Conservation (phyloP, 2,113 vertebrate genomes). For the Tragelaphus scriptus region DNA sequence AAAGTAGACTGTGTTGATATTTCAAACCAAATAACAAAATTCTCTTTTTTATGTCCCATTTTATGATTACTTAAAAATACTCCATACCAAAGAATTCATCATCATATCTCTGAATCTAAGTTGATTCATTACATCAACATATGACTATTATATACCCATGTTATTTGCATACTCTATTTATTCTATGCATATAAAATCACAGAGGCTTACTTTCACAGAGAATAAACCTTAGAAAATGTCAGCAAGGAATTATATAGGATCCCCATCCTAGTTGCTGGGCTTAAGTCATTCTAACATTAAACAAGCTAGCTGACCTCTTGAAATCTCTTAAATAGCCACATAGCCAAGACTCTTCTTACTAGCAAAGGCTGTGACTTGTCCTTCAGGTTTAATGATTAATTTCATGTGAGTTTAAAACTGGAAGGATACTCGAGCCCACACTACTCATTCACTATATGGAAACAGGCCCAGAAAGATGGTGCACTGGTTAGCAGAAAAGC, state of each 20-base stretch:
- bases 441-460: background rate
- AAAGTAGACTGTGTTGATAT: background rate
- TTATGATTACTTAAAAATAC: constrained; percentile 1
- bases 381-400: background rate
- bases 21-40: background rate
- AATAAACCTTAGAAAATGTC: background rate
- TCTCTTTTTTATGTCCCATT: background rate
- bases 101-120: constrained; percentile 1
- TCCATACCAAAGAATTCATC: background rate
- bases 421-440: background rate
- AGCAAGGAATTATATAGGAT: background rate
- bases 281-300: background rate
- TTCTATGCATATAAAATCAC: background rate
- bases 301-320: background rate
- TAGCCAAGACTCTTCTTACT: background rate
- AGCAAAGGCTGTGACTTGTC: background rate
- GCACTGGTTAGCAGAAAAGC: background rate
- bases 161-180: background rate
- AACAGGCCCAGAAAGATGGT: constrained; percentile 8
- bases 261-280: background rate
- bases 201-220: constrained; percentile 1
- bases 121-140: background rate
- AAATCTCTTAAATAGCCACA: background rate
- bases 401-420: background rate
- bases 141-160: background rate